Evolutionary conservation across 1,140 invertebrate species (phyloP).

Genomic region (Gyrodactylus salaris): DNA sequence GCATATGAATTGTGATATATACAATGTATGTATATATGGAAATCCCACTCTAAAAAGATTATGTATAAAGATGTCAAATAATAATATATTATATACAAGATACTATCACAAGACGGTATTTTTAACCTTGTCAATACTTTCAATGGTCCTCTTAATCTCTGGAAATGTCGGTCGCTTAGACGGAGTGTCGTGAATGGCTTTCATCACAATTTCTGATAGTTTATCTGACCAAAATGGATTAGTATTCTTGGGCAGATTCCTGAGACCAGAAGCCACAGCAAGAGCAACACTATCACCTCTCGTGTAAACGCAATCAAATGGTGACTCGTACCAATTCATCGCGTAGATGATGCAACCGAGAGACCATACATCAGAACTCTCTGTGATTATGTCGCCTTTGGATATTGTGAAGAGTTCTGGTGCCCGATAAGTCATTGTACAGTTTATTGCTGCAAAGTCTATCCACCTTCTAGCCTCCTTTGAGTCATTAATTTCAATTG

Average conservation of each 20-base stretch:
- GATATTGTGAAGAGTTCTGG: conserved; percentile 55
- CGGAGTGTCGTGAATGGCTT: background rate
- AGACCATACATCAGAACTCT: conserved; percentile 54
- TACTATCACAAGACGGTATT: too few relatives aligned
- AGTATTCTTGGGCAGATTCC: conserved; percentile 32
- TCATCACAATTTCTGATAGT: background rate
- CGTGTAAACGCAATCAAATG: conserved; percentile 48
- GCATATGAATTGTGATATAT: too few relatives aligned
- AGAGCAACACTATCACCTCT: conserved; percentile 49
- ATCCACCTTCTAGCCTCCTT: conserved; percentile 5
- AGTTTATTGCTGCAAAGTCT: conserved; percentile 42
- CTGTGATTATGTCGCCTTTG: conserved; percentile 39
- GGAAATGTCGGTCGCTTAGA: background rate
- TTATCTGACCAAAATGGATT: conserved; percentile 4
- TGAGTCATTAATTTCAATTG: background rate
- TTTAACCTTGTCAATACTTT: too few relatives aligned
- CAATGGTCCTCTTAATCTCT: too few relatives aligned
- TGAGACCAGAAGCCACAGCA: conserved; percentile 39
- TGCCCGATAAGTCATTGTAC: conserved; percentile 49
- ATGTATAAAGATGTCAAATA: too few relatives aligned
- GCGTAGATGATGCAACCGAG: conserved; percentile 50
- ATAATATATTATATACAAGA: too few relatives aligned
- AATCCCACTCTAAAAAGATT: too few relatives aligned
- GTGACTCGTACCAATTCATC: conserved; percentile 45
- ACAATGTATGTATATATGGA: too few relatives aligned